A percentile compares a stretch with the other conserved stretches of the same genome.
Conservation (phyloP, 2,888 invertebrate genomes). For the Drosophila parthenogenetica region DNA sequence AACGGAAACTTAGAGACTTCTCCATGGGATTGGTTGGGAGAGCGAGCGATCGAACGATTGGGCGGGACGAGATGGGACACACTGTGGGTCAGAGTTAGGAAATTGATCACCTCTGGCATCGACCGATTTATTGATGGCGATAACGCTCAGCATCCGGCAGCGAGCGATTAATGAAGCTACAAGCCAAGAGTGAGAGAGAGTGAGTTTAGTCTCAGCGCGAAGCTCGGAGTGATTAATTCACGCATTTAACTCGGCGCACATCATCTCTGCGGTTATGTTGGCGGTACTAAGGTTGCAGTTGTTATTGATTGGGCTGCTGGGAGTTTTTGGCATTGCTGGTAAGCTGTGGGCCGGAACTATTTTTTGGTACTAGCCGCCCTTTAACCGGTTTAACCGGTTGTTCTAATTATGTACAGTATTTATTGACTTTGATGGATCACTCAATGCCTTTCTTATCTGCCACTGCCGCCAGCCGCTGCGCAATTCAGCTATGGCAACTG, state of each 20-base stretch:
- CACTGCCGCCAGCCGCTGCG: conserved; percentile 31
- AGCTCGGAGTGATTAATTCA: conserved; percentile 39
- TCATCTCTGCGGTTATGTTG: conserved; percentile 23
- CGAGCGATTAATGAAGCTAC: conserved; percentile 28
- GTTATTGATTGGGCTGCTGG: conserved; percentile 25
- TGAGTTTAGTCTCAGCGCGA: conserved; percentile 48
- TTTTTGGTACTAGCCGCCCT: background rate
- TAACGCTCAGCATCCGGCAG: conserved; percentile 30
- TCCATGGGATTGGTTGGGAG: background rate
- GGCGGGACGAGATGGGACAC: background rate
- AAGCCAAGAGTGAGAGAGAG: conserved; percentile 11
- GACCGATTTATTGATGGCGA: conserved; percentile 24
- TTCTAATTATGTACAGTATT: conserved; percentile 9
- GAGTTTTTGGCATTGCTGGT: conserved; percentile 42
- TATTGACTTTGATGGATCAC: conserved; percentile 18
- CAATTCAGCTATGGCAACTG: conserved; percentile 74
- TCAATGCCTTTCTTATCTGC: conserved; percentile 9
- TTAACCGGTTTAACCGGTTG: conserved; percentile 59
- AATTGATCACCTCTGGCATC: conserved; percentile 46
- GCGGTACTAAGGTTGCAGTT: conserved; percentile 31
- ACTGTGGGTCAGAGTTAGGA: background rate
- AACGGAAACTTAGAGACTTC: conserved; percentile 21
- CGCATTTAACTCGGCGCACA: conserved; percentile 3
- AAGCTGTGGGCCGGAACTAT: conserved; percentile 19
- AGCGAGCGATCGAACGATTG: too few species aligned